Conservation (phyloP, 2,113 vertebrate genomes). For the Indri indri region DNA sequence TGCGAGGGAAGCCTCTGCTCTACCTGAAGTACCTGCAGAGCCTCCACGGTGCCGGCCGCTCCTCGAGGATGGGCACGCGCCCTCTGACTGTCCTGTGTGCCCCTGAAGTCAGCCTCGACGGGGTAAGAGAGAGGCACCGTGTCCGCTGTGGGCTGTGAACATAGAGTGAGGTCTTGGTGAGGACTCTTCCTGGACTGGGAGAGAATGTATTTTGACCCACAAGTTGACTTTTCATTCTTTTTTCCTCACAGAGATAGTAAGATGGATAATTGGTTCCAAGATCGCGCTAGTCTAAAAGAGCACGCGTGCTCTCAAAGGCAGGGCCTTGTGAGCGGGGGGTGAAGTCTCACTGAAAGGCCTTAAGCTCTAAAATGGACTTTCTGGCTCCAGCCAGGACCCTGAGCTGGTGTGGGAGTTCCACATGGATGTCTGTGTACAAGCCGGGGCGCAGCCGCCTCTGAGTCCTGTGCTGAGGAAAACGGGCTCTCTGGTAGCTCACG, state of each 20-base stretch:
- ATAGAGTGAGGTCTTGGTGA: fast-evolving
- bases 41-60: not conserved
- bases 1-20: fast-evolving
- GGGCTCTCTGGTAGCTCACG: fast-evolving
- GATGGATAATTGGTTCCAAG: not conserved
- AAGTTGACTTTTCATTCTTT: not conserved
- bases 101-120: not conserved
- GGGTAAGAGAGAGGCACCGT: not conserved
- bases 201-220: fast-evolving
- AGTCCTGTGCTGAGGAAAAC: not conserved
- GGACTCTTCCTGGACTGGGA: not conserved
- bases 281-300: fast-evolving
- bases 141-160: fast-evolving
- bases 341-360: fast-evolving
- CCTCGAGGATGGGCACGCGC: fast-evolving
- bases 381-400: fast-evolving
- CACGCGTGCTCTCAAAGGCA: not conserved
- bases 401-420: fast-evolving
- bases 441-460: not conserved
- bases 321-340: fast-evolving
- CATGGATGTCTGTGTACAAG: fast-evolving
- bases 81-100: too few relatives aligned
- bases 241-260: not conserved
- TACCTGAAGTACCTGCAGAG: too few relatives aligned
- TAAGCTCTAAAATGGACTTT: fast-evolving